Evolutionary conservation across 1,140 invertebrate genomes (phyloP).

Genomic region (Brachionus calyciflorus): DNA sequence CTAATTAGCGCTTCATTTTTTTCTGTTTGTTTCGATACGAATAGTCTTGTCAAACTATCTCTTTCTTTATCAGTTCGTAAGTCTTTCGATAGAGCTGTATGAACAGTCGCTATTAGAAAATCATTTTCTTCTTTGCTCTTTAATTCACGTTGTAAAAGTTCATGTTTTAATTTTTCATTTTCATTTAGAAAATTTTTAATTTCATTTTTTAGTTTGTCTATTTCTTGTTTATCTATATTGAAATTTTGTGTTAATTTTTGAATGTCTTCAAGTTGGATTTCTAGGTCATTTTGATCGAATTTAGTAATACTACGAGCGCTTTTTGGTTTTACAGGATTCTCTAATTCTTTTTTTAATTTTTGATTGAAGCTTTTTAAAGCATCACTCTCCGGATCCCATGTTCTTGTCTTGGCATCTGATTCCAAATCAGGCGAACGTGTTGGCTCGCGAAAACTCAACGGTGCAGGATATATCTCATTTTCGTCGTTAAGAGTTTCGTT

Average conservation of each 20-base stretch:
- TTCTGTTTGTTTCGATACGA: slow-evolving; percentile 26
- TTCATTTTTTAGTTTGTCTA: neutral
- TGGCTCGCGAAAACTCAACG: neutral
- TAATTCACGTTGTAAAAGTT: neutral
- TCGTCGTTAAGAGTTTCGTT: neutral
- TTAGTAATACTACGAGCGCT: neutral
- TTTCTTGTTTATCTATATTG: slow-evolving; percentile 3
- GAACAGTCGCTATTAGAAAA: neutral
- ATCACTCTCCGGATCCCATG: slow-evolving; percentile 14
- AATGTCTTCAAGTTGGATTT: neutral
- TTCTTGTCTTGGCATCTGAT: neutral
- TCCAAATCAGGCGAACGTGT: neutral
- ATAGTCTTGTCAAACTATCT: neutral
- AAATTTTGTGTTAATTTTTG: slow-evolving; percentile 10
- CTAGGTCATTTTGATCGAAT: neutral
- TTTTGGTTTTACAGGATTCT: neutral
- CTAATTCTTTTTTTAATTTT: slow-evolving; percentile 12
- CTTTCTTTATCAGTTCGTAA: slow-evolving; percentile 15
- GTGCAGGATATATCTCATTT: slow-evolving; percentile 19
- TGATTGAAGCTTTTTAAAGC: neutral
- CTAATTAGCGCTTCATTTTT: slow-evolving; percentile 13
- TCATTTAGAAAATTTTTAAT: neutral
- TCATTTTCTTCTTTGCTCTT: slow-evolving; percentile 26
- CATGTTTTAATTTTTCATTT: neutral
- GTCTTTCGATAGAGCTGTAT: slow-evolving; percentile 4